Evolutionary conservation across 2,888 invertebrate genomes (phyloP), one percentile per base, ranked within the genome.

Genomic region (Nineta flava): DNA sequence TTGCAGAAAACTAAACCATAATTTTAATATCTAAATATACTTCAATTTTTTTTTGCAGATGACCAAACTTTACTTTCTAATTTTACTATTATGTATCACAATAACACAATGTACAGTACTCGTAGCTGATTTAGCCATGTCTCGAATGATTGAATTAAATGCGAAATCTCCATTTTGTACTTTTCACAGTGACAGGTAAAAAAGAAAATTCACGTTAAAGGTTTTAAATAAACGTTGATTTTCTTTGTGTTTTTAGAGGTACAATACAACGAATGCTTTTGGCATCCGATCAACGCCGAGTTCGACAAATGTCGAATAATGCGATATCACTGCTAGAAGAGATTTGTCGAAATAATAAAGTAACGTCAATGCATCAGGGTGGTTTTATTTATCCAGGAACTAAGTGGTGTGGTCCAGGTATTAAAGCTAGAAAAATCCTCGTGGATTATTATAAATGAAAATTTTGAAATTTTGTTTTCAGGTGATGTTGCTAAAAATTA

Each of bases 401-500:
- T 0, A 83, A 83, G 60, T 86, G 85, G 83, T 86, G 85, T 61
- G 85, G 85, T 1, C 78, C 80, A 46, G 85, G 73, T 70, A 58
- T 59, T 51, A 52, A 21, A 40, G 21, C 16, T 26, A 19, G 10
- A 45, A 10, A n/a, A 26, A 46, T 21, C 3, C 34, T 13, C 1
- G 12, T 21, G 13, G 21, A 13, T 21, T 12, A 13, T 21, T 12
- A 45, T 13, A 9, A 13, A 19, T n/a, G 1, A 43, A 3, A 12
- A 3, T 13, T 19, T 19, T 19, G 19, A n/a, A n/a, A 19, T 19
- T 19, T 3, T 19, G 19, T 26, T n/a, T 26, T 3, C 50, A 71
- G 71, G 84, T 17, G 77, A 73, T 52, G 65, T 72, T 12, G 83
- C 85, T 1, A 58, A 60, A 2, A 72, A 75, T 55, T 77, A 74